These are phyloP conservation scores for Lepus europaeus DNA, from an alignment of 2,113 vertebrate species.

Conservation along the genomic window DNA sequence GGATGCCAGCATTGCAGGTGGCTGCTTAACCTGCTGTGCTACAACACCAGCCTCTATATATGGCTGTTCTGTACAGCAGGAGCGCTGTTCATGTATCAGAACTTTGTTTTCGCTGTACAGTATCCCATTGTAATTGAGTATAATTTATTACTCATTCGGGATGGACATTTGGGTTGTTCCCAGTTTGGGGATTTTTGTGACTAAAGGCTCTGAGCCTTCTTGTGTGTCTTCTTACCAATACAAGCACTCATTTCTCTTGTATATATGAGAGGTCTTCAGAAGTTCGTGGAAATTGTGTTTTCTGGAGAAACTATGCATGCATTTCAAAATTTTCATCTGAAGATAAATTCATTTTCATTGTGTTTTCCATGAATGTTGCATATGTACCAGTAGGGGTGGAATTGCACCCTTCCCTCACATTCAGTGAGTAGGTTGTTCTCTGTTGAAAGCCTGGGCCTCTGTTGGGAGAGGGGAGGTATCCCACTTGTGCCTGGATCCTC, in stretches of 20 bases:
- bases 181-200: constrained; percentile 44
- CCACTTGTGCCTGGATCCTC: neutral
- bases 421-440: neutral
- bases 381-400: neutral
- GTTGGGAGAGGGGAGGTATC: neutral
- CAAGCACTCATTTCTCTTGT: neutral
- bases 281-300: no score
- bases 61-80: neutral
- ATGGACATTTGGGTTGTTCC: constrained; percentile 48
- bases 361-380: neutral
- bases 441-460: constrained; percentile 31
- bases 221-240: neutral
- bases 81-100: neutral
- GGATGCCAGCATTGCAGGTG: no score
- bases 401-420: neutral
- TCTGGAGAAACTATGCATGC: no score
- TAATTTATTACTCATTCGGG: constrained; percentile 30
- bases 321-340: no score
- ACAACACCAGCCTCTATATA: neutral
- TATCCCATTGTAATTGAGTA: constrained; percentile 12
- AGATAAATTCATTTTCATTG: no score
- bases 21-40: no score
- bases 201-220: constrained; percentile 5
- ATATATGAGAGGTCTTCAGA: neutral
- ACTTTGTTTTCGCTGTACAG: constrained; percentile 49